phyloP scores from a whole-genome alignment of 1,140 invertebrate genomes.

The Drosophila ogumai region DNA sequence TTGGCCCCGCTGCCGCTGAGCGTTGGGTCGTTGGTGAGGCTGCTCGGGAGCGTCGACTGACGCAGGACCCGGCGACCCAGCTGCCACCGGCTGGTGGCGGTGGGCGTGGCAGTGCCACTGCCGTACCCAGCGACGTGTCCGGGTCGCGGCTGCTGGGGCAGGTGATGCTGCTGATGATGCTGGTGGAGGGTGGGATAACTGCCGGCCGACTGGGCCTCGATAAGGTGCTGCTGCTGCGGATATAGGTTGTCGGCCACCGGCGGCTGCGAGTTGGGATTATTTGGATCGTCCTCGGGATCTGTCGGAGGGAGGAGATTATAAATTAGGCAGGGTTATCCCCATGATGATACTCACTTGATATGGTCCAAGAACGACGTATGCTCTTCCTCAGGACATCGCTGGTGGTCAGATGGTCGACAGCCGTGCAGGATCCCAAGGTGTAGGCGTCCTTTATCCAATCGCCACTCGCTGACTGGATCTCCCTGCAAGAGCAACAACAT shows the following conservation, averaged over 20 bases:
- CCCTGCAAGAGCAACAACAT: constrained; percentile 87
- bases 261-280: constrained; percentile 77
- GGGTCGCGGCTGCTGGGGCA: constrained; percentile 53
- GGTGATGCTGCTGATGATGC: constrained; percentile 61
- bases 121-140: constrained; percentile 63
- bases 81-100: constrained; percentile 77
- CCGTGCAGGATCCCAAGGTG: constrained; percentile 76
- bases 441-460: constrained; percentile 90
- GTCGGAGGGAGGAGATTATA: neutral
- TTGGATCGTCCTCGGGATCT: constrained; percentile 84
- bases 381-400: constrained; percentile 89
- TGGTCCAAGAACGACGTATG: constrained; percentile 89
- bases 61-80: constrained; percentile 79
- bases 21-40: constrained; percentile 74
- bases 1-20: constrained; percentile 77
- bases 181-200: constrained; percentile 79
- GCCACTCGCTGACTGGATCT: constrained; percentile 89
- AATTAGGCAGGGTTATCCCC: no score
- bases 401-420: constrained; percentile 86
- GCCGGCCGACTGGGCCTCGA: constrained; percentile 73
- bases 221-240: constrained; percentile 79
- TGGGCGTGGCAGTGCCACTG: constrained; percentile 76
- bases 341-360: constrained; percentile 87
- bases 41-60: constrained; percentile 81
- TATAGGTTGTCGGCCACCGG: constrained; percentile 75